Conservation (phyloP, 2,888 invertebrate genomes). For the Ligdia adustata region DNA sequence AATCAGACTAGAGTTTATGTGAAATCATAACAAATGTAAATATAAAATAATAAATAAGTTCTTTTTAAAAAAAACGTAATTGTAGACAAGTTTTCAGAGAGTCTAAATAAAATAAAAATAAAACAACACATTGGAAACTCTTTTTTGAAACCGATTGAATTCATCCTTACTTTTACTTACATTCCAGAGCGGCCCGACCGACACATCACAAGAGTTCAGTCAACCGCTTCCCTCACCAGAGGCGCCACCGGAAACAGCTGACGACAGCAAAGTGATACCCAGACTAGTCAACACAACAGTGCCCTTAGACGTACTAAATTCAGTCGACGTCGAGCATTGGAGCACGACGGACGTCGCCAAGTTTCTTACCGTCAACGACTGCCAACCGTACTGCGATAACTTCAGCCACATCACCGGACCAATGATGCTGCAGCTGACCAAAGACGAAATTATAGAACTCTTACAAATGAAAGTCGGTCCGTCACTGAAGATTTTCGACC, state of each 20-base stretch:
- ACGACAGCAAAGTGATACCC: constrained; percentile 86
- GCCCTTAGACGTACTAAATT: constrained; percentile 79
- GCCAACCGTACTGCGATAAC: constrained; percentile 88
- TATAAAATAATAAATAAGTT: too few relatives aligned
- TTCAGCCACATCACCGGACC: constrained; percentile 91
- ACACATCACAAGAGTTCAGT: constrained; percentile 53
- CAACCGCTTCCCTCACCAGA: constrained; percentile 53
- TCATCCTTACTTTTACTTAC: too few relatives aligned
- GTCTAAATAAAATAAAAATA: too few relatives aligned
- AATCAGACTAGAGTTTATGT: too few relatives aligned
- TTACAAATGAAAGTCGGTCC: constrained; percentile 98
- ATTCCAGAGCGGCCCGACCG: constrained; percentile 51
- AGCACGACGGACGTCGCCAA: constrained; percentile 92
- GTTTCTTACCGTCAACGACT: constrained; percentile 95
- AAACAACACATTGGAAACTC: too few relatives aligned
- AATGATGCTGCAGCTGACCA: constrained; percentile 90
- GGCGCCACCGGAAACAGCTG: constrained; percentile 44
- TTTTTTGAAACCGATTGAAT: too few relatives aligned
- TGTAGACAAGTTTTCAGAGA: too few relatives aligned
- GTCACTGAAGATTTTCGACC: constrained; percentile 95
- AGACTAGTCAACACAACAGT: constrained; percentile 84
- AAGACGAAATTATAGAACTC: constrained; percentile 95
- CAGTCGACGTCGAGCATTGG: constrained; percentile 86
- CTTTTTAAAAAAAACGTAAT: too few relatives aligned
- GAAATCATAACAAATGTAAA: too few relatives aligned